Conservation (phyloP, 2,888 invertebrate genomes). For the Unio delphinus region DNA sequence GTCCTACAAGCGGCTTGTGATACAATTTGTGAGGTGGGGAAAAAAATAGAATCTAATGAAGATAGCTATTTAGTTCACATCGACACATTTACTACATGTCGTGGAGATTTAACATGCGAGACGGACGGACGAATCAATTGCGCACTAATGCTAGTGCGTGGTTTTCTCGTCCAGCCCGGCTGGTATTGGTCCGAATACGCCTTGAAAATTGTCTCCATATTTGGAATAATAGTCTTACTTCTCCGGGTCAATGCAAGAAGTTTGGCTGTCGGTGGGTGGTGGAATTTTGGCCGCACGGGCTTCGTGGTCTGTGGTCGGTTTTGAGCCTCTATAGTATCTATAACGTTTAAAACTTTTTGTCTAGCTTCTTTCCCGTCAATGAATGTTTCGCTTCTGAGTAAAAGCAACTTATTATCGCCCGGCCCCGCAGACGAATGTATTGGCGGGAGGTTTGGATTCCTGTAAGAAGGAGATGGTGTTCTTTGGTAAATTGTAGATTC, state of each 20-base stretch:
- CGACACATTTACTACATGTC: not conserved
- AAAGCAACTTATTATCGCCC: constrained; percentile 38
- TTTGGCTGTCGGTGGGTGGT: constrained; percentile 58
- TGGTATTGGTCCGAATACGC: constrained; percentile 65
- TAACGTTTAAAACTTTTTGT: constrained; percentile 49
- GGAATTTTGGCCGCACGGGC: constrained; percentile 25
- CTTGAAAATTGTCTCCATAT: constrained; percentile 57
- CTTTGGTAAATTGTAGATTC: constrained; percentile 59
- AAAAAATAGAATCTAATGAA: no score
- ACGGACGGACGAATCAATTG: no score
- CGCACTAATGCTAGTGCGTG: not conserved
- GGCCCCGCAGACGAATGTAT: constrained; percentile 42
- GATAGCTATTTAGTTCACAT: no score
- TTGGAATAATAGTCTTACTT: constrained; percentile 40
- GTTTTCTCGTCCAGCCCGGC: constrained; percentile 43
- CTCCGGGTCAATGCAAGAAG: constrained; percentile 45
- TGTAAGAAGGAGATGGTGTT: constrained; percentile 44
- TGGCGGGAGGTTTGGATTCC: constrained; percentile 41
- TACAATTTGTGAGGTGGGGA: no score
- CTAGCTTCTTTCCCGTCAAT: constrained; percentile 52
- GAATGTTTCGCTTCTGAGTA: constrained; percentile 40
- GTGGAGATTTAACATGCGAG: not conserved
- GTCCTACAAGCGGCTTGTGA: no score
- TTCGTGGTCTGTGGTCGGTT: constrained; percentile 36
- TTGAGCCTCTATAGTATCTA: constrained; percentile 40